Evolutionary conservation across 2,888 invertebrate species (phyloP), one percentile per base, ranked within the genome.

Genomic region (Terebella lapidaria): DNA sequence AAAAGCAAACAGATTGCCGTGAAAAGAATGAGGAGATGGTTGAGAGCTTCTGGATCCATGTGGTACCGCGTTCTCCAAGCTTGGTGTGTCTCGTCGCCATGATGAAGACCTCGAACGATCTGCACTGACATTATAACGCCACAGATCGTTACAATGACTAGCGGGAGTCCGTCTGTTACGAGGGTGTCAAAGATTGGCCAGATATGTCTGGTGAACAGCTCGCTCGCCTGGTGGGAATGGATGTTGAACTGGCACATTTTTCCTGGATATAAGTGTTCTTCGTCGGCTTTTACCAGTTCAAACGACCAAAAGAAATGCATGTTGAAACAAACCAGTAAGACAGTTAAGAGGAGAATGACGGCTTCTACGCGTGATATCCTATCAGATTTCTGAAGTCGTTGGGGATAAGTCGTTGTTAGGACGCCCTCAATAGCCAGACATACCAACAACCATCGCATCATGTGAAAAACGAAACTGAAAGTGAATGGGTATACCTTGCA

Each of bases 261-360:
- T n/a, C n/a, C n/a, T n/a, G n/a, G n/a, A n/a, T n/a, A n/a, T n/a
- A n/a, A n/a, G n/a, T n/a, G n/a, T n/a, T n/a, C n/a, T n/a, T n/a
- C n/a, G n/a, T n/a, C n/a, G n/a, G n/a, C n/a, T n/a, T n/a, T n/a
- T n/a, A 71, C 68, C 10, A 76, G 64, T 2, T 76, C 76, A 27
- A 69, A 68, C 1, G 77, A 74, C 79, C 79, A 79, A 71, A 79
- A 79, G 65, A 70, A 75, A 62, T 78, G 76, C 30, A 76, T 71
- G 63, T 78, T 77, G 46, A 78, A 63, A 58, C 74, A 75, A 28
- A 75, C 70, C 1, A 78, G 66, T 1, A 79, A 53, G 3, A 79
- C 75, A 20, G 71, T 71, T 25, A 77, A 70, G 22, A 79, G 69
- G 20, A 77, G 63, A 24, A 75, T 66, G 51, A 74, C 69, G 10